These are phyloP conservation scores for Sebastes nivosus DNA, from an alignment of 2,797 vertebrate species.

Conservation along the genomic window DNA sequence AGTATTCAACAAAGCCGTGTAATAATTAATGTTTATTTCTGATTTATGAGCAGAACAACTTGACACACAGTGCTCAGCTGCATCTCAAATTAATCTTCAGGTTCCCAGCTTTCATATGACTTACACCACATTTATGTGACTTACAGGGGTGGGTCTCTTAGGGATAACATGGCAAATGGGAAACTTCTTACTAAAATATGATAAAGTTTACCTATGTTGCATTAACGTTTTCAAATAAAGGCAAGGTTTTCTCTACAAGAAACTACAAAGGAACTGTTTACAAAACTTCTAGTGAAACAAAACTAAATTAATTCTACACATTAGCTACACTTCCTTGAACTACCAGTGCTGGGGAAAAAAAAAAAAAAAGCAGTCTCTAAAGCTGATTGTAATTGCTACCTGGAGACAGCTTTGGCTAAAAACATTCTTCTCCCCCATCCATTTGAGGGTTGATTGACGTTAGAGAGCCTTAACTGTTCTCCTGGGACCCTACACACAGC, in stretches of 20 bases:
- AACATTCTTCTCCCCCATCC: constrained; percentile 39
- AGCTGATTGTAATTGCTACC: constrained; percentile 60
- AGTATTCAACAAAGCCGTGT: no score
- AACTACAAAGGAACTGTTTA: neutral
- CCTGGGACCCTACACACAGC: constrained; percentile 64
- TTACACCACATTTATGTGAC: no score
- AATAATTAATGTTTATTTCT: no score
- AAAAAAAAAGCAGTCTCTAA: constrained; percentile 15
- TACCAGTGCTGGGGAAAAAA: neutral
- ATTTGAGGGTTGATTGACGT: constrained; percentile 66
- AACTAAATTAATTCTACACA: constrained; percentile 36
- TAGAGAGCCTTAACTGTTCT: constrained; percentile 62
- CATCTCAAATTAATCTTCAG: no score
- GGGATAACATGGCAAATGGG: neutral
- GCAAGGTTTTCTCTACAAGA: neutral
- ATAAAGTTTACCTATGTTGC: neutral
- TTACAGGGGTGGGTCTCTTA: no score
- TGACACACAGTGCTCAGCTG: no score
- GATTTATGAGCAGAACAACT: no score
- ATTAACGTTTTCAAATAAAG: neutral
- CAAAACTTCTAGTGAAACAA: neutral
- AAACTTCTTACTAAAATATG: neutral
- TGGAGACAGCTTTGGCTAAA: constrained; percentile 62
- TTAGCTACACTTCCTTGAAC: constrained; percentile 38
- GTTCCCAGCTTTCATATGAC: no score